Evolutionary conservation across 92 coral and sea anemone genomes (phyloP), one percentile per base, ranked within the genome.

Genomic region (Phenganax marumi): DNA sequence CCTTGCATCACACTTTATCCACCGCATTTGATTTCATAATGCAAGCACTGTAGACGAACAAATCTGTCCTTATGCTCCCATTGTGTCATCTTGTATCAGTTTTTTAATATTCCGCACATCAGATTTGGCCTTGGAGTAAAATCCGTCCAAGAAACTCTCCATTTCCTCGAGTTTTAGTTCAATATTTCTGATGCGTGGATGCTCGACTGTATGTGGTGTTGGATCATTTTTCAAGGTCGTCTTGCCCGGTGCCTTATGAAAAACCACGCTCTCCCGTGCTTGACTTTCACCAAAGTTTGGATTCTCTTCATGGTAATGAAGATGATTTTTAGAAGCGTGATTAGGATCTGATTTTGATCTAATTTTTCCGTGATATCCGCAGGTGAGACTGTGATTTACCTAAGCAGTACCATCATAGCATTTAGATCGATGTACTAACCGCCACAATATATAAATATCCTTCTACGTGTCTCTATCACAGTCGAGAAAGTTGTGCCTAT

Each of bases 61-160:
- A 18, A 12, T n/a, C 16, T 22, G 50, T n/a, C 18, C 24, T 24
- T 10, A 10, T 17, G 53, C 17, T 48, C 46, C 39, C 10, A 61
- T 3, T n/a, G 33, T 26, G 22, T 61, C 71, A n/a, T 78, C 73
- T 18, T 68, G 83, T 7, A 61, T 18, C 53, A 46, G 8, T 62
- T 78, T 78, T 47, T 26, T 78, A 50, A 92, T 89, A 69, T 89
- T 94, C 68, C 93, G 91, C 12, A 95, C 73, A 71, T 95, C 98
- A 17, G 92, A 81, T 75, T 95, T 92, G 65, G 93, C 93, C 83
- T 89, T 92, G 65, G 89, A 81, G 89, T 90, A 89, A 87, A 95
- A 92, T 71, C 91, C 88, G 88, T 95, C 98, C 64, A 95, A 80
- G 68, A 91, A 81, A 46, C 85, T 85, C 86, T 92, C 97, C 58